Evolutionary conservation across 1,140 invertebrate species (phyloP), one percentile per base, ranked within the genome.

Genomic region (Acromyrmex echinatior): DNA sequence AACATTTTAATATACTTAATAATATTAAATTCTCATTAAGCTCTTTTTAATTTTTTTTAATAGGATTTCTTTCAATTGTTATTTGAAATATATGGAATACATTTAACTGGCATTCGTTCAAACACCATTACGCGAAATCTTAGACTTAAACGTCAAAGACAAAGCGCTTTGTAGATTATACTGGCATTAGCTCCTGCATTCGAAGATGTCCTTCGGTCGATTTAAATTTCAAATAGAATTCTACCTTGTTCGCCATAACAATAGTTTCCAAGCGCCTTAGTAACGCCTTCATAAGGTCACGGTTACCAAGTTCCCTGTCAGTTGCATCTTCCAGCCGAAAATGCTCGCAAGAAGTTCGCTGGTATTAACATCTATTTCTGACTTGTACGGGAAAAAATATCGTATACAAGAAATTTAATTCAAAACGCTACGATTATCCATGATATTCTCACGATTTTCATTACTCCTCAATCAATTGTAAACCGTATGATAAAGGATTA

Each of bases 151-250:
- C 9, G 70, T 84, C 70, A 84, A 62, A 74, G 39, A 49, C 80
- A 76, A 79, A 62, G 56, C 49, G 16, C 56, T 39, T 76, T 28
- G 51, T 58, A 76, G 80, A 84, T 84, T 84, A 76, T n/a, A 14
- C 25, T 39, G 39, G 7, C 68, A 82, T 84, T 62, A 76, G n/a
- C 25, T n/a, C 25, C 18, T 14, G 56, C 56, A 49, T 63, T 21
- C 56, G 68, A 16, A 82, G 39, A 74, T 62, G 68, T 10, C 25
- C 18, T 74, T 63, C n/a, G 25, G 39, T 51, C 74, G 18, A 84
- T 84, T 73, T 84, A 84, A 84, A 84, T 84, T 84, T 84, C 80
- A 84, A 84, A 84, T 84, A 51, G 56, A 45, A 84, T 25, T 84
- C 70, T 21, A 82, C 7, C 39, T 49, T 60, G 68, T 62, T 82